Conservation (phyloP, 2,113 vertebrate species). For the Pagrus major region DNA sequence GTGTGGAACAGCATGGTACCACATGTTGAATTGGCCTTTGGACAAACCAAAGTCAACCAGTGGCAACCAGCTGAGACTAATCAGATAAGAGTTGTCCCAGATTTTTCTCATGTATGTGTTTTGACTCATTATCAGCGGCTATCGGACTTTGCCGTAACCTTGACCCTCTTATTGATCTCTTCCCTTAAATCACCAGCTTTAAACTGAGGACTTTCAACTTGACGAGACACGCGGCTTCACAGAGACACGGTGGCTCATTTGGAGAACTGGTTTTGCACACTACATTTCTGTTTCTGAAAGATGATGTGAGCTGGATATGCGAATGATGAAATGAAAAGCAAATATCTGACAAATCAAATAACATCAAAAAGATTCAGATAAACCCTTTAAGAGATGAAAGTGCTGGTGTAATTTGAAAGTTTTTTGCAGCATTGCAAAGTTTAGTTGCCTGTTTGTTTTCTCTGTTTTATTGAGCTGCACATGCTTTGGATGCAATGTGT, state of each 20-base stretch:
- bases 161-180: conserved; percentile 26
- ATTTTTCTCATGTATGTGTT: conserved; percentile 11
- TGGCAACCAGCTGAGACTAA: conserved; percentile 33
- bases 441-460: neutral
- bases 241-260: conserved; percentile 13
- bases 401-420: neutral
- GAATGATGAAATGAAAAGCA: conserved; percentile 59
- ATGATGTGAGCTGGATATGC: conserved; percentile 40
- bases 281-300: conserved; percentile 31
- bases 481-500: neutral
- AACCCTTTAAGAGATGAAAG: neutral
- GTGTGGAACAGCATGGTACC: conserved; percentile 20
- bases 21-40: conserved; percentile 25
- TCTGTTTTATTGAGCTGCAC: neutral
- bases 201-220: conserved; percentile 30
- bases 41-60: conserved; percentile 26
- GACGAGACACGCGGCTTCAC: conserved; percentile 25
- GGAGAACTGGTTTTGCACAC: conserved; percentile 18
- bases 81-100: conserved; percentile 11
- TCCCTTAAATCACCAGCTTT: conserved; percentile 18
- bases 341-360: conserved; percentile 48
- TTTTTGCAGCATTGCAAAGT: neutral
- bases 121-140: conserved; percentile 20
- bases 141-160: conserved; percentile 26
- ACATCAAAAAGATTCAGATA: conserved; percentile 19